A percentile compares a stretch with the other conserved stretches of the same genome.
These are phyloP conservation scores for Chionis minor DNA, from an alignment of 2,113 vertebrate genomes.

Conservation along the genomic window DNA sequence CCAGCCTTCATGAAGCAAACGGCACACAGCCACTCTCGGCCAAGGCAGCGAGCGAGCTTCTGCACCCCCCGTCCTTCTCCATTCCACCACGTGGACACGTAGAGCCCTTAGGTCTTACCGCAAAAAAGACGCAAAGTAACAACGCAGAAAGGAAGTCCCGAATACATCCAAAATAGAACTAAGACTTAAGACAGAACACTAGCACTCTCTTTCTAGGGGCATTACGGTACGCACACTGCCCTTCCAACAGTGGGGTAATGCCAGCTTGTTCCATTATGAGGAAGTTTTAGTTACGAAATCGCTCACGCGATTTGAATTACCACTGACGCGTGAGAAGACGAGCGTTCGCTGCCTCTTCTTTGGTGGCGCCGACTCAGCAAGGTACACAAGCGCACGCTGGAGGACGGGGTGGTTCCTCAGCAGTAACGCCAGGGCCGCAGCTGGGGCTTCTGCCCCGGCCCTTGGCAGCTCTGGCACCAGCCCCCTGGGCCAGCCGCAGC, in stretches of 20 bases:
- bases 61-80: neutral
- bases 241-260: neutral
- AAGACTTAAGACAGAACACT: fast-evolving
- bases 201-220: neutral
- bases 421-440: neutral
- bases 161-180: neutral
- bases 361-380: neutral
- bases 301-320: neutral
- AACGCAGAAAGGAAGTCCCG: neutral
- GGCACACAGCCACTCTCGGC: too few species aligned
- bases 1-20: neutral
- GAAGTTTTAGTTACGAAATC: neutral
- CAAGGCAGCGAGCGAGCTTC: neutral
- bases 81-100: fast-evolving
- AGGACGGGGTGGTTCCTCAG: too few species aligned
- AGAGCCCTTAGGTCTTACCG: neutral
- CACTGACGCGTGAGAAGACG: neutral
- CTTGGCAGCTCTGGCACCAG: too few species aligned
- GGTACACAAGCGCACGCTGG: too few species aligned
- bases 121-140: too few species aligned
- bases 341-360: neutral
- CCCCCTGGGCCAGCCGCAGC: too few species aligned
- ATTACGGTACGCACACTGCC: fast-evolving
- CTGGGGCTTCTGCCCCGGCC: neutral
- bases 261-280: neutral